These are phyloP conservation scores for Dendrolimus punctatus DNA, from an alignment of 1,140 invertebrate species.

Conservation along the genomic window DNA sequence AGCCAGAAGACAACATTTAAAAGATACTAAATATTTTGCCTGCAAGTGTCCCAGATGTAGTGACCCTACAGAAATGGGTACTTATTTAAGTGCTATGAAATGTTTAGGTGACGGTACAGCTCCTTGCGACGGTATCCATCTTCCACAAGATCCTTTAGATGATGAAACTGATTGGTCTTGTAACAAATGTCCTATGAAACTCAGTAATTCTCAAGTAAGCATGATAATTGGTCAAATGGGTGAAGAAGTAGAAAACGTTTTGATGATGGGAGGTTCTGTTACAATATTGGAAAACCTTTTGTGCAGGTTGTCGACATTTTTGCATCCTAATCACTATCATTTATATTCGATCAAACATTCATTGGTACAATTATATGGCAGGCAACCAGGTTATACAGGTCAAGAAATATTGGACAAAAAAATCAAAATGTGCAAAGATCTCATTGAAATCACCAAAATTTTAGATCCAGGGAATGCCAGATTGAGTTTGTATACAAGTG, in stretches of 20 bases:
- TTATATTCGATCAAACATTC: conserved; percentile 85
- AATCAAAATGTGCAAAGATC: conserved; percentile 77
- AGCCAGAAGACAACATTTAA: conserved; percentile 82
- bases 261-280: conserved; percentile 74
- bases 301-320: conserved; percentile 75
- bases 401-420: conserved; percentile 76
- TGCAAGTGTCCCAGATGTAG: conserved; percentile 82
- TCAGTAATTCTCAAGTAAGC: conserved; percentile 60
- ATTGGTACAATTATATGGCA: conserved; percentile 82
- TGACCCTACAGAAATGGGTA: conserved; percentile 85
- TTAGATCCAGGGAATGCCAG: conserved; percentile 81
- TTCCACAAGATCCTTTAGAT: conserved; percentile 78
- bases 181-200: conserved; percentile 76
- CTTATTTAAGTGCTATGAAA: conserved; percentile 81
- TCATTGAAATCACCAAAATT: conserved; percentile 75
- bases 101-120: conserved; percentile 74
- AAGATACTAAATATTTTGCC: conserved; percentile 85
- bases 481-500: conserved; percentile 80
- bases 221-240: conserved; percentile 79
- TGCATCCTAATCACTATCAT: conserved; percentile 88
- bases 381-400: conserved; percentile 74
- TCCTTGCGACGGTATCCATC: conserved; percentile 76
- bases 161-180: conserved; percentile 83
- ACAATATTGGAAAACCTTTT: conserved; percentile 75
- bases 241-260: conserved; percentile 80